Conservation (phyloP, 1,140 invertebrate species). For the Ceratina australensis region DNA sequence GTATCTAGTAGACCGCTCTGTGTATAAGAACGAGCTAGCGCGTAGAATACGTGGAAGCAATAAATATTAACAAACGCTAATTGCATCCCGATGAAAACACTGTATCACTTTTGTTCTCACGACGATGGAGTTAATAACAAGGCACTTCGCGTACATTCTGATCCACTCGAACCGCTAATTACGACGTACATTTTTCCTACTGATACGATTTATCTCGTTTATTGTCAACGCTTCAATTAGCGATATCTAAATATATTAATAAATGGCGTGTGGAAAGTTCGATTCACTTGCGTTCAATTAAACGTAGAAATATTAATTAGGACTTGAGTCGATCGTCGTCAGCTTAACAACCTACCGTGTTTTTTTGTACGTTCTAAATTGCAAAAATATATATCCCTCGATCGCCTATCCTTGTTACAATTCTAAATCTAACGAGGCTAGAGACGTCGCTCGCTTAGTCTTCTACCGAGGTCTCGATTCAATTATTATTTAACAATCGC, state of each 20-base stretch:
- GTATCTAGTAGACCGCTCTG: no score
- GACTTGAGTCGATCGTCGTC: neutral
- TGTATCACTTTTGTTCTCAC: neutral
- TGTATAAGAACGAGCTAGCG: slow-evolving; percentile 18
- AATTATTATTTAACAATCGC: no score
- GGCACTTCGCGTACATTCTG: slow-evolving; percentile 10
- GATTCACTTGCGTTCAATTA: neutral
- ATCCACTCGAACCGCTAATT: neutral
- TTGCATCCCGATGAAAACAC: slow-evolving; percentile 1
- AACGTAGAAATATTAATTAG: neutral
- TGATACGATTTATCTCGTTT: no score
- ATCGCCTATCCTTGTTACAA: neutral
- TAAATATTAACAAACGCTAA: slow-evolving; percentile 41
- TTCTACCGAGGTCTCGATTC: no score
- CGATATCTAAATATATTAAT: no score
- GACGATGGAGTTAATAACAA: neutral
- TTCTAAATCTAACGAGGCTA: slow-evolving; percentile 15
- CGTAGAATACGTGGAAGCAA: slow-evolving; percentile 36
- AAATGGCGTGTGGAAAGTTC: neutral
- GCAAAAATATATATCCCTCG: slow-evolving; percentile 27
- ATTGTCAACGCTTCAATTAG: no score
- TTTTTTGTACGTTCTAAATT: slow-evolving; percentile 28
- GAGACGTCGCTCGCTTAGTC: no score
- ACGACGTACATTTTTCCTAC: neutral
- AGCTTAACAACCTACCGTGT: neutral